phyloP scores from a whole-genome alignment of 1,140 invertebrate species.

The Lineus longissimus region DNA sequence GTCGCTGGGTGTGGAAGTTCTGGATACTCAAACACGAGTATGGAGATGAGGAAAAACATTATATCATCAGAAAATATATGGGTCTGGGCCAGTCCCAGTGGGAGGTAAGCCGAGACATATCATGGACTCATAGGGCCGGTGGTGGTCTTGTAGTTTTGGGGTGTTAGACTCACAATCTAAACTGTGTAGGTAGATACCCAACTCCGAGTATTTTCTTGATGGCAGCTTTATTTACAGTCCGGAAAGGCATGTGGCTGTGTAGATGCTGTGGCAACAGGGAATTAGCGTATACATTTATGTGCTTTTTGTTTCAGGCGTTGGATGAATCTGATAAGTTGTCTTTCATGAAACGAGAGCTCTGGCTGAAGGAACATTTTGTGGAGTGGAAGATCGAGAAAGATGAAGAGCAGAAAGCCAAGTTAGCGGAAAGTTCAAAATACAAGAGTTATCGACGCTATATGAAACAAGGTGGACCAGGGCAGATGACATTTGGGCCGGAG shows the following conservation, averaged over 20 bases:
- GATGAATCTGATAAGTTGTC: conserved; percentile 72
- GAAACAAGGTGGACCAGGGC: conserved; percentile 52
- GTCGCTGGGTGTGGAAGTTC: conserved; percentile 77
- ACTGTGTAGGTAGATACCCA: too few relatives aligned
- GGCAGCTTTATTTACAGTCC: too few relatives aligned
- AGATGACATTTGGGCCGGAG: conserved; percentile 54
- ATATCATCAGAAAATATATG: conserved; percentile 76
- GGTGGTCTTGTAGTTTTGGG: too few relatives aligned
- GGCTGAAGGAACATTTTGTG: conserved; percentile 75
- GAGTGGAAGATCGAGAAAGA: conserved; percentile 77
- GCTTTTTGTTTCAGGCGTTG: conserved; percentile 61
- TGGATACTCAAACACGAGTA: conserved; percentile 71
- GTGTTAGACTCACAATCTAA: too few relatives aligned
- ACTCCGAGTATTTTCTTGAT: too few relatives aligned
- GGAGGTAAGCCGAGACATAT: conserved; percentile 51
- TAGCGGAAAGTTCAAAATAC: conserved; percentile 48
- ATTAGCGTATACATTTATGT: too few relatives aligned
- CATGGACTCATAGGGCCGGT: neutral
- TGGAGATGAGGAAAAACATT: conserved; percentile 75
- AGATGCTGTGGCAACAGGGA: too few relatives aligned
- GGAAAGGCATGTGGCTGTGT: too few relatives aligned
- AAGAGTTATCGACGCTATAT: conserved; percentile 51
- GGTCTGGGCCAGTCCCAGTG: conserved; percentile 62
- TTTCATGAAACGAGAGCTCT: conserved; percentile 71
- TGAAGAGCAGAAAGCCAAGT: conserved; percentile 73